Base-by-base conservation (phyloP, 2,797 vertebrate genomes). In the Phaenicophaeus curvirostris region DNA sequence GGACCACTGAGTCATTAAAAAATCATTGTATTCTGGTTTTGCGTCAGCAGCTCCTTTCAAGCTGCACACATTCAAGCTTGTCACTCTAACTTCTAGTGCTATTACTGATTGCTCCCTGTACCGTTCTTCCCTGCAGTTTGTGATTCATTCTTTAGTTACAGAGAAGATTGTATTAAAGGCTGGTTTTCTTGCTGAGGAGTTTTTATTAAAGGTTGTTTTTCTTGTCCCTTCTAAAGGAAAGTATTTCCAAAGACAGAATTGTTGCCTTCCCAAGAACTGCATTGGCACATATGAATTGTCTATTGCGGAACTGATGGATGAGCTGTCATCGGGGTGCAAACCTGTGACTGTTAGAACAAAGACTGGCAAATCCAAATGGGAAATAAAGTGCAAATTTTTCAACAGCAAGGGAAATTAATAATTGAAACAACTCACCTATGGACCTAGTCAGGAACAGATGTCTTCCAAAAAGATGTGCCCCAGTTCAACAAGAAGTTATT, bases 131-230 rank as follows among this genome's bases (percentile, higher is more conserved):
- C 76, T 87, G 72, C 73, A 83, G 61, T 85, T 93, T 87, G 44
- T 53, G 58, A 66, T 83, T 72, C 75, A 54, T 65, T 69, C 57
- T 95, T 94, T 93, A 85, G 90, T 87, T 95, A 89, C 75, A 84
- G 89, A 71, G 42, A 30, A 77, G 30, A 51, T 91, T 94, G 93
- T 95, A 88, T 88, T 94, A 89, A 85, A 91, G 65, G 79, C 48
- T 88, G 48, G 65, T 95, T 94, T 89, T 92, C 87, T 88, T 91
- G 35, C 62, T 77, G 82, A 85, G 37, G 37, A 76, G 35, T 55
- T 92, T 93, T 94, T 95, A 94, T 91, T 93, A 85, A 95, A 87
- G 59, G 65, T 77, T 94, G 61, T 87, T 94, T 93, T 95, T 93
- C 80, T 85, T 89, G 24, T n/a, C 65, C 48, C 35, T 27, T 88